Conservation (phyloP, 1,140 invertebrate species). For the Eriocheir sinensis region DNA sequence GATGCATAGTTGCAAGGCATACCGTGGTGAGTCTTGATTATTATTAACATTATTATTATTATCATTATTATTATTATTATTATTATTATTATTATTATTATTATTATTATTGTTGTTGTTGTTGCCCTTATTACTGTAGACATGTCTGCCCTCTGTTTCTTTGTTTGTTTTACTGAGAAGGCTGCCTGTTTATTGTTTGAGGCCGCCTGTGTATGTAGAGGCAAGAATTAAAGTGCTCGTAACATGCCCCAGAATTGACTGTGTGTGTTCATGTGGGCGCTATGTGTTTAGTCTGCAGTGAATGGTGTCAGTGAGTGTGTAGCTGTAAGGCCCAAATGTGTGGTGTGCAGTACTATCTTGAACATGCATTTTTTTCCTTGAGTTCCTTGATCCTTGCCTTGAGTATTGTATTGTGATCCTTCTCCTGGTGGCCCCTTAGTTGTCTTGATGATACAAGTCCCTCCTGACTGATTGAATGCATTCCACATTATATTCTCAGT, state of each 20-base stretch:
- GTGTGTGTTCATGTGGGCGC: not conserved
- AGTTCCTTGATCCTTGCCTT: not conserved
- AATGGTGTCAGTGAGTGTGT: not conserved
- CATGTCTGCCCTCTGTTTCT: not conserved
- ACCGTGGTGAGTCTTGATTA: not conserved
- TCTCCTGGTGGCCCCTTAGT: not conserved
- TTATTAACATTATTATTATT: conserved; percentile 4
- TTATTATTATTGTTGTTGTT: conserved; percentile 49
- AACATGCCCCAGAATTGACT: not conserved
- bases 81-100: conserved; percentile 19
- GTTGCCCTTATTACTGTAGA: conserved; percentile 39
- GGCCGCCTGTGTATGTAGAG: not conserved
- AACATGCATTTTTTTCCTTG: conserved; percentile 12
- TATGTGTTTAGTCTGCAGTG: not conserved
- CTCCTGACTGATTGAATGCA: not conserved
- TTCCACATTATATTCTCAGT: not conserved
- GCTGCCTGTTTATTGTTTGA: conserved; percentile 26
- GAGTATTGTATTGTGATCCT: not conserved
- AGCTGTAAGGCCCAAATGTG: not conserved
- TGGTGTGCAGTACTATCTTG: not conserved
- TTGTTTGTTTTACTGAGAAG: not conserved
- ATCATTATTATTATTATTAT: conserved; percentile 46
- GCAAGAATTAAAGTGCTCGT: not conserved
- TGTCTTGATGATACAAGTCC: not conserved
- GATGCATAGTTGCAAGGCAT: conserved; percentile 73